Evolutionary conservation across 2,113 vertebrate species (phyloP).

Genomic region (Phaethon lepturus): DNA sequence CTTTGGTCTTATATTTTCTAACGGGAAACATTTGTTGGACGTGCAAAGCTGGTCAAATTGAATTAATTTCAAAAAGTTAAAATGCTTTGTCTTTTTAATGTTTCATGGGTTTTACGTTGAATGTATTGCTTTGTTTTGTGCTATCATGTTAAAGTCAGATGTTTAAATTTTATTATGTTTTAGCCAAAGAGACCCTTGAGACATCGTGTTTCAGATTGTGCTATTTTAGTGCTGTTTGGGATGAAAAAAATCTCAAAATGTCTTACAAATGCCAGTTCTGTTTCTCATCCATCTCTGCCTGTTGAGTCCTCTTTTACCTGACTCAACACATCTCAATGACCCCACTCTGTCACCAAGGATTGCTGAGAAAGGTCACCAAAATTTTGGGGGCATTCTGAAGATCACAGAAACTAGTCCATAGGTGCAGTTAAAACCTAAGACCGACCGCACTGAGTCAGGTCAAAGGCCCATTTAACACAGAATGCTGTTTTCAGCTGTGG

Average conservation of each 20-base stretch:
- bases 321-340: background rate
- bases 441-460: background rate
- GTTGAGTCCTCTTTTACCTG: background rate
- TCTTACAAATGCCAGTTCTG: background rate
- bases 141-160: background rate
- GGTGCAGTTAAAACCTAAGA: background rate
- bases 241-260: background rate
- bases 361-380: background rate
- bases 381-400: background rate
- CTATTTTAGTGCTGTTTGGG: background rate
- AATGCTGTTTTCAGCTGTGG: background rate
- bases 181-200: background rate
- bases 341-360: background rate
- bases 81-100: background rate
- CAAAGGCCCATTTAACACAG: background rate
- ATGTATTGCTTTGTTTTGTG: background rate
- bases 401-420: background rate
- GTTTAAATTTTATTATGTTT: background rate
- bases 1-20: background rate
- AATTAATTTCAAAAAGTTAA: background rate
- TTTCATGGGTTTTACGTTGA: background rate
- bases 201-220: background rate
- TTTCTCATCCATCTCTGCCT: background rate
- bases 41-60: background rate
- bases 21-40: background rate